These are phyloP conservation scores for Corella eumyota DNA, from an alignment of 23 tunicate genomes.

Conservation along the genomic window DNA sequence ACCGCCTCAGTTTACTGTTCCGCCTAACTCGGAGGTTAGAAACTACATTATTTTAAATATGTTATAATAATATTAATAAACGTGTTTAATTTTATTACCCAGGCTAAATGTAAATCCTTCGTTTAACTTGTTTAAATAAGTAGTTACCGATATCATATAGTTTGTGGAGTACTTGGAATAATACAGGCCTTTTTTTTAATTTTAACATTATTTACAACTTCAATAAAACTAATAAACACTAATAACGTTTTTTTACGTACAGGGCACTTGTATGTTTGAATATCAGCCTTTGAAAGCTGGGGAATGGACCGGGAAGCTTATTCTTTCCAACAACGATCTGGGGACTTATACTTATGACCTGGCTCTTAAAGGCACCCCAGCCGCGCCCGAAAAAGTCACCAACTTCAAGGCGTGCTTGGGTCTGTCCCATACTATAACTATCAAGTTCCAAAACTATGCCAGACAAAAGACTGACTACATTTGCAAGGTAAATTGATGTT, in stretches of 20 bases:
- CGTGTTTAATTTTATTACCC: too few relatives aligned
- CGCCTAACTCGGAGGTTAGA: constrained; percentile 78
- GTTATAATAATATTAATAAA: too few relatives aligned
- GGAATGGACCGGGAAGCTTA: constrained; percentile 52
- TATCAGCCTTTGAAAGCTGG: constrained; percentile 88
- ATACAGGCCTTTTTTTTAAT: too few relatives aligned
- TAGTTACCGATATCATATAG: too few relatives aligned
- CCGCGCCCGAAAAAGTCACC: constrained; percentile 61
- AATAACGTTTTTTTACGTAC: too few relatives aligned
- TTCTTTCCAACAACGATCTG: constrained; percentile 56
- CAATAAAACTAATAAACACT: too few relatives aligned
- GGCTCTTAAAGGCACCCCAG: constrained; percentile 47
- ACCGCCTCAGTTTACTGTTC: constrained; percentile 84
- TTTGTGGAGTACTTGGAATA: too few relatives aligned
- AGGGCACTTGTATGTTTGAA: constrained; percentile 91
- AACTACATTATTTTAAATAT: background rate
- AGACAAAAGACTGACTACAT: constrained; percentile 81
- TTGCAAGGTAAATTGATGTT: constrained; percentile 70
- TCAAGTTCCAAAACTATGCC: constrained; percentile 80
- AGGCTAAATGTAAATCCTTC: too few relatives aligned
- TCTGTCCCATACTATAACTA: constrained; percentile 41
- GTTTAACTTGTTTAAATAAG: too few relatives aligned
- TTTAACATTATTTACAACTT: too few relatives aligned
- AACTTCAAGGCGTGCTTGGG: constrained; percentile 68
- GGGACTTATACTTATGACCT: constrained; percentile 89